A percentile compares a stretch with the other conserved stretches of the same genome.
These are phyloP conservation scores for Liolophura sinensis DNA, from an alignment of 1,140 invertebrate species.

Conservation along the genomic window DNA sequence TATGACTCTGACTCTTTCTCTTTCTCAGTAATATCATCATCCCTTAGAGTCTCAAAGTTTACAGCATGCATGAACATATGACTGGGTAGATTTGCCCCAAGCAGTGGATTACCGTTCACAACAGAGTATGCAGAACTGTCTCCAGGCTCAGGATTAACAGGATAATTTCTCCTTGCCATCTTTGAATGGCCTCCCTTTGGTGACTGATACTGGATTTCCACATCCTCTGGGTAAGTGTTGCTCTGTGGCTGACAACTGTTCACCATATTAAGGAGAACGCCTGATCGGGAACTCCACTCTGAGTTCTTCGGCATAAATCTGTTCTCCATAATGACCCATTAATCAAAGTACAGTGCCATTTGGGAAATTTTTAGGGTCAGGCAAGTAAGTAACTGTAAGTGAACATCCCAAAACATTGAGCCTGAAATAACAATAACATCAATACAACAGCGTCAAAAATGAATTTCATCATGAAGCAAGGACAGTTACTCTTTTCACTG, in stretches of 20 bases:
- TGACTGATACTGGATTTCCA: background rate
- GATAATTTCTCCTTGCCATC: conserved; percentile 10
- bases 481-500: no score
- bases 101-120: conserved; percentile 12
- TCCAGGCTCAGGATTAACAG: background rate
- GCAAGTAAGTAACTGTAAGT: no score
- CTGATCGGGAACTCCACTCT: background rate
- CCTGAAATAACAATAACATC: no score
- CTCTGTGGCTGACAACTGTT: background rate
- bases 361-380: no score
- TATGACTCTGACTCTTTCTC: no score
- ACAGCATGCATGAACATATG: conserved; percentile 22
- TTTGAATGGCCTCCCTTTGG: conserved; percentile 7
- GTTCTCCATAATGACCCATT: no score
- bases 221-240: background rate
- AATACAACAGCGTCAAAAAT: no score
- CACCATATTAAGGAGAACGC: background rate
- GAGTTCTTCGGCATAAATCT: background rate
- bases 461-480: no score
- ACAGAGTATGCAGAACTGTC: conserved; percentile 10
- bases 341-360: no score
- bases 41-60: conserved; percentile 19
- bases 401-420: no score
- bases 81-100: conserved; percentile 16
- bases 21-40: background rate